Evolutionary conservation across 2,113 vertebrate genomes (phyloP).

Genomic region (Camarhynchus parvulus): DNA sequence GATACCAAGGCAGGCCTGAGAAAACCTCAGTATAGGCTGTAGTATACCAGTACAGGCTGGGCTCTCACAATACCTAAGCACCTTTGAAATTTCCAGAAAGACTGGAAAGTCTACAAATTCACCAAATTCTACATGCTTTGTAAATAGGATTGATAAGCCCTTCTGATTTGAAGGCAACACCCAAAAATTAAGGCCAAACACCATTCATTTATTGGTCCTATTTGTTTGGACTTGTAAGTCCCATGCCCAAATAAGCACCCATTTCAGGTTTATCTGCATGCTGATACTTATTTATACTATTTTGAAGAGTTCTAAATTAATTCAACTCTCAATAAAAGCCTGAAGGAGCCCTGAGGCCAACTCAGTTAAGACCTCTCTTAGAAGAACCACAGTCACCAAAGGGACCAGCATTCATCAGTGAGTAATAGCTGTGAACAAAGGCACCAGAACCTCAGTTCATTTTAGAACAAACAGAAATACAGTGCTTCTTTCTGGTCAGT

Average conservation of each 20-base stretch:
- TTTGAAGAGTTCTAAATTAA: not conserved
- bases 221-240: not conserved
- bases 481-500: not conserved
- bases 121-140: not conserved
- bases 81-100: not conserved
- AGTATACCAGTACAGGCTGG: not conserved
- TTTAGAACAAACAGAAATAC: not conserved
- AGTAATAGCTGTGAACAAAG: not conserved
- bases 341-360: not conserved
- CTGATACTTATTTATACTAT: not conserved
- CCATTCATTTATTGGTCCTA: fast-evolving
- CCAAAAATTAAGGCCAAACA: not conserved
- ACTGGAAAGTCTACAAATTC: not conserved
- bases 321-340: not conserved
- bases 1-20: not conserved
- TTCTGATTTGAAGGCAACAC: not conserved
- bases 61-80: not conserved
- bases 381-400: not conserved
- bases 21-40: not conserved
- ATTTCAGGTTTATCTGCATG: not conserved
- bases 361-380: not conserved
- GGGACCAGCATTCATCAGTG: not conserved
- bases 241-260: not conserved
- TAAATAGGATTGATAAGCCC: not conserved
- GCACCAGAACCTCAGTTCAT: not conserved